Percentiles rank a stretch among this genome's conserved stretches.
Evolutionary conservation across 2,888 invertebrate genomes (phyloP).

Genomic region (Cheilosia variabilis): DNA sequence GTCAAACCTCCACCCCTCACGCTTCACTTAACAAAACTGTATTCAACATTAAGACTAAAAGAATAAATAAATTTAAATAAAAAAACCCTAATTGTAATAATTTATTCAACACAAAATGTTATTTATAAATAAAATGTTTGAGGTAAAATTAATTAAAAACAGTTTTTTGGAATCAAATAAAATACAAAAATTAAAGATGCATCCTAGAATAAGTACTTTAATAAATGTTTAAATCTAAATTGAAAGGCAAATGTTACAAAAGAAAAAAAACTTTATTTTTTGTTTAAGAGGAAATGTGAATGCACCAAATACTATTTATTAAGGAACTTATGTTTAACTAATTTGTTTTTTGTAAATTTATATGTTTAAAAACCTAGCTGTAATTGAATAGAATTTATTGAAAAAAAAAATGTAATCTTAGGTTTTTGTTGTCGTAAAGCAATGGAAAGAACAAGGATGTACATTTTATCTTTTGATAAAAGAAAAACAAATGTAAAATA

Average conservation of each 20-base stretch:
- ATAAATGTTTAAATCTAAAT: slow-evolving; percentile 44
- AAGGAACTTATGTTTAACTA: slow-evolving; percentile 70
- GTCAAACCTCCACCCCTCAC: slow-evolving; percentile 13
- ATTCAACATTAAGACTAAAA: slow-evolving; percentile 65
- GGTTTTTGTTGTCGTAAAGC: slow-evolving; percentile 50
- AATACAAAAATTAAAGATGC: slow-evolving; percentile 12
- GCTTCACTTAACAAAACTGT: slow-evolving; percentile 30
- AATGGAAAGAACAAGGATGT: slow-evolving; percentile 57
- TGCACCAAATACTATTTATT: slow-evolving; percentile 77
- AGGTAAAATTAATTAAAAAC: slow-evolving; percentile 22
- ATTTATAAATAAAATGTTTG: slow-evolving; percentile 30
- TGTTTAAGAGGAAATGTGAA: slow-evolving; percentile 73
- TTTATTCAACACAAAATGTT: slow-evolving; percentile 58
- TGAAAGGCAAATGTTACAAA: slow-evolving; percentile 22
- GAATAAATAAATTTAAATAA: slow-evolving; percentile 40
- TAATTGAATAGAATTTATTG: slow-evolving; percentile 48
- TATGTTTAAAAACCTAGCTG: slow-evolving; percentile 58
- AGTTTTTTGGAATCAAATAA: slow-evolving; percentile 40
- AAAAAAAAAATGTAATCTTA: slow-evolving; percentile 21
- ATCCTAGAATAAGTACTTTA: slow-evolving; percentile 55
- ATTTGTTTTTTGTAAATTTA: slow-evolving; percentile 62
- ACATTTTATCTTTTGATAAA: slow-evolving; percentile 24
- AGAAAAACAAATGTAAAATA: slow-evolving; percentile 4
- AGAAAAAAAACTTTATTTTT: slow-evolving; percentile 29
- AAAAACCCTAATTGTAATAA: slow-evolving; percentile 61